Evolutionary conservation across 2,888 invertebrate species (phyloP).

Genomic region (Fragum whitleyi): DNA sequence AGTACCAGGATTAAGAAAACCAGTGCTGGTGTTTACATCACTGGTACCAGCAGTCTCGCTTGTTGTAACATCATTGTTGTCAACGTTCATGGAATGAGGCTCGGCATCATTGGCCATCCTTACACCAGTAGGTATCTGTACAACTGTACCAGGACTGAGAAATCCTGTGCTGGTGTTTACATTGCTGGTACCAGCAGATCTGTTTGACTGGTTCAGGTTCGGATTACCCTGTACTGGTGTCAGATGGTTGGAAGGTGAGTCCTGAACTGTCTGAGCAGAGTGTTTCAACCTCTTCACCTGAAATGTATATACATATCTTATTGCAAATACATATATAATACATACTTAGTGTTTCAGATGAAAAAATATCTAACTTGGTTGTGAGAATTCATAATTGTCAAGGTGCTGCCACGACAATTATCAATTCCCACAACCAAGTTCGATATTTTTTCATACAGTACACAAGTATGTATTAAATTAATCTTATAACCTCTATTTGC

Average conservation of each 20-base stretch:
- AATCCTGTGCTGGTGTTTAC: slow-evolving; percentile 38
- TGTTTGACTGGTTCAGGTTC: slow-evolving; percentile 25
- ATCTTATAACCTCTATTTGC: too few relatives aligned
- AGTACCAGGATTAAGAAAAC: neutral
- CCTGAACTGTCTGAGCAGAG: neutral
- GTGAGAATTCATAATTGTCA: too few relatives aligned
- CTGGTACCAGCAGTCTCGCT: neutral
- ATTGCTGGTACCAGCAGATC: slow-evolving; percentile 22
- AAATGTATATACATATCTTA: neutral
- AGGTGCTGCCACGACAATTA: too few relatives aligned
- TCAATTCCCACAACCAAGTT: too few relatives aligned
- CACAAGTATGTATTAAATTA: too few relatives aligned
- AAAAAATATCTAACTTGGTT: too few relatives aligned
- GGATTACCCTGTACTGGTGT: slow-evolving; percentile 1
- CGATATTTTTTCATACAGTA: too few relatives aligned
- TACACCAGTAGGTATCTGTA: slow-evolving; percentile 32
- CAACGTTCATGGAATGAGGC: neutral
- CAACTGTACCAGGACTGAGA: slow-evolving; percentile 53
- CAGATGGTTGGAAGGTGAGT: neutral
- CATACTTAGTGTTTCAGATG: too few relatives aligned
- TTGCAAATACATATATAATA: too few relatives aligned
- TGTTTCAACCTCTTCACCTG: slow-evolving; percentile 50
- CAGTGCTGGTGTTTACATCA: neutral
- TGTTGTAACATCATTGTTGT: neutral
- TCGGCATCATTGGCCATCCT: neutral